Conservation (phyloP, 2,113 vertebrate genomes). For the Cercopithecus mona region DNA sequence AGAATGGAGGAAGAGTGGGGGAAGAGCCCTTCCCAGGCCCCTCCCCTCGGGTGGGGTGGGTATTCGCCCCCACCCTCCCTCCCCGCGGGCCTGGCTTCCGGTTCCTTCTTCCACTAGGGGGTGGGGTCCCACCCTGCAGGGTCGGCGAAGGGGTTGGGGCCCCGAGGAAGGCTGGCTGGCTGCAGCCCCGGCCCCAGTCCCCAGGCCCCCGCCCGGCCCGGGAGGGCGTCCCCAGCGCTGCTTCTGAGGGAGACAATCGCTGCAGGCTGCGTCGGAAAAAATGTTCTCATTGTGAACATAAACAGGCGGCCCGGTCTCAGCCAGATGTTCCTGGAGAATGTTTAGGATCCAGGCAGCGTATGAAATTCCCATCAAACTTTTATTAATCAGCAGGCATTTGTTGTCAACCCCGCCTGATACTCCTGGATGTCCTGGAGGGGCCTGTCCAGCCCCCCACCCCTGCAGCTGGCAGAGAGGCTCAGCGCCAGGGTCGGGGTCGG, state of each 20-base stretch:
- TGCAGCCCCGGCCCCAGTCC: background rate
- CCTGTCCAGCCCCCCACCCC: background rate
- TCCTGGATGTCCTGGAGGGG: background rate
- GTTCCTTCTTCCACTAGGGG: background rate
- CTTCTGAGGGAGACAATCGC: constrained; percentile 50
- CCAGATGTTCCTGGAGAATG: constrained; percentile 77
- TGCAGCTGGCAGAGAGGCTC: background rate
- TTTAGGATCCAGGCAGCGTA: constrained; percentile 65
- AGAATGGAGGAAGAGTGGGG: no score
- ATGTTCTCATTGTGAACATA: constrained; percentile 72
- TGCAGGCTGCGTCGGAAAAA: constrained; percentile 76
- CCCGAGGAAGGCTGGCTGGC: background rate
- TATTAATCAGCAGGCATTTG: constrained; percentile 65
- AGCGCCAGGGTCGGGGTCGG: no score
- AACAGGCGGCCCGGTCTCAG: constrained; percentile 45
- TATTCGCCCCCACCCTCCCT: background rate
- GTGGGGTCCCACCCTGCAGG: background rate
- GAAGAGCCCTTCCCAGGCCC: background rate
- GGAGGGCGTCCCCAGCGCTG: background rate
- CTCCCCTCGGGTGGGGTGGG: background rate
- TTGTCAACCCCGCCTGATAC: background rate
- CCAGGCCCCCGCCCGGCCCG: background rate
- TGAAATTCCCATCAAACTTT: constrained; percentile 74
- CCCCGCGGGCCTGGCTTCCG: background rate
- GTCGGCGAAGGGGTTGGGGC: background rate